A percentile compares a stretch with the other conserved stretches of the same genome.
phyloP scores from a whole-genome alignment of 2,113 vertebrate genomes.

The Pogonocichla stellata region DNA sequence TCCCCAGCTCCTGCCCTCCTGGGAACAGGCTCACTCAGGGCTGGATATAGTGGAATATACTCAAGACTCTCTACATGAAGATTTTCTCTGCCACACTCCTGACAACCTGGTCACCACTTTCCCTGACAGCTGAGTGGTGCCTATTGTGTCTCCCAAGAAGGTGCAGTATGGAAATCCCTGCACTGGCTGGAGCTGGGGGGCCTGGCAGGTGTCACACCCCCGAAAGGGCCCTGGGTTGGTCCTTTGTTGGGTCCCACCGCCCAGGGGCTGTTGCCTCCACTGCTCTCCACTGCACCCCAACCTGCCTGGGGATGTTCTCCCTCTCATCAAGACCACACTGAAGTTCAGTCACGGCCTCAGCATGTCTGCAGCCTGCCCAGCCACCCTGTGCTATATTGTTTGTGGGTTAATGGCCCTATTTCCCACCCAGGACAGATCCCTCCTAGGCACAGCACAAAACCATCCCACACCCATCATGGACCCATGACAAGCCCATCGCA shows the following conservation, averaged over 20 bases:
- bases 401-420: neutral
- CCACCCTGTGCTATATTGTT: fast-evolving
- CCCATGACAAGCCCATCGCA: neutral
- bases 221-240: fast-evolving
- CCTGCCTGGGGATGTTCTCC: fast-evolving
- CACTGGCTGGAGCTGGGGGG: neutral
- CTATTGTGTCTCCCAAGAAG: neutral
- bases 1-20: neutral
- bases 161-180: neutral
- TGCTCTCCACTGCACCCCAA: neutral
- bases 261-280: fast-evolving
- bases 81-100: neutral
- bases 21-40: neutral
- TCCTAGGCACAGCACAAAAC: neutral
- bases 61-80: neutral
- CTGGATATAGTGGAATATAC: neutral
- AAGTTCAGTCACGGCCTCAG: neutral
- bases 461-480: no score
- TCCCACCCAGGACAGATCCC: neutral
- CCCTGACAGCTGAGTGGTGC: fast-evolving
- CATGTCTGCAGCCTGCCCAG: neutral
- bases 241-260: neutral
- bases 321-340: neutral
- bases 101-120: neutral
- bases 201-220: neutral